These are phyloP conservation scores for Arnoldichthys spilopterus DNA, from an alignment of 2,797 vertebrate species.

Conservation along the genomic window DNA sequence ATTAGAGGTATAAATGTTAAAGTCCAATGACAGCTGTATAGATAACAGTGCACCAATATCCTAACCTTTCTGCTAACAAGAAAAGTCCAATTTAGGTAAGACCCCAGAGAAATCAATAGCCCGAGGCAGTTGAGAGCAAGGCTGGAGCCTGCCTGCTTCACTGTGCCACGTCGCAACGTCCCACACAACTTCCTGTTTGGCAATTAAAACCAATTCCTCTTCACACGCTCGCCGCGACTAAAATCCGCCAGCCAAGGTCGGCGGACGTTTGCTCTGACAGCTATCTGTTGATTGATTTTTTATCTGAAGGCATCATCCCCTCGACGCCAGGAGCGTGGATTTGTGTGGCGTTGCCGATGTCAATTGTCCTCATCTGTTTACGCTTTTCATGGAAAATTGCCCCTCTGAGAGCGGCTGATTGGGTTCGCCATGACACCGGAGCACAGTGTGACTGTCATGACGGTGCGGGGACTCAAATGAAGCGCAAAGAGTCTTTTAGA, in stretches of 20 bases:
- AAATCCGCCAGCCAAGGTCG: conserved; percentile 23
- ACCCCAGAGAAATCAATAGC: neutral
- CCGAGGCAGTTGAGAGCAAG: neutral
- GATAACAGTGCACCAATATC: neutral
- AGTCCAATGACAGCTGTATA: conserved; percentile 10
- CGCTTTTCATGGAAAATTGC: conserved; percentile 50
- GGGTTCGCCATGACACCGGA: conserved; percentile 54
- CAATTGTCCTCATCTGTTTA: conserved; percentile 56
- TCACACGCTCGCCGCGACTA: neutral
- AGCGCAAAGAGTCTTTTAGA: conserved; percentile 51
- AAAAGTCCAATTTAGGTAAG: neutral
- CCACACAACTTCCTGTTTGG: neutral
- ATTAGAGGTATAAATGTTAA: neutral
- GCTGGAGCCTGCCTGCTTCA: neutral
- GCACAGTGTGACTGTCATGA: conserved; percentile 50
- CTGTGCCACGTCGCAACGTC: neutral
- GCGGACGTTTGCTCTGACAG: conserved; percentile 23
- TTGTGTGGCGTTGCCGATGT: conserved; percentile 41
- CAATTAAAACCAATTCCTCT: conserved; percentile 6
- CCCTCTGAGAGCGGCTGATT: conserved; percentile 46
- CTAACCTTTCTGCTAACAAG: neutral
- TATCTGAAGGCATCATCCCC: conserved; percentile 39
- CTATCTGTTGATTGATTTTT: conserved; percentile 43
- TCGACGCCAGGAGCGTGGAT: neutral
- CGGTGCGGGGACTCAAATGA: conserved; percentile 49